Percentiles rank a stretch among this genome's conserved stretches.
Evolutionary conservation across 1,140 invertebrate species (phyloP).

Genomic region (Caenorhabditis briggsae): DNA sequence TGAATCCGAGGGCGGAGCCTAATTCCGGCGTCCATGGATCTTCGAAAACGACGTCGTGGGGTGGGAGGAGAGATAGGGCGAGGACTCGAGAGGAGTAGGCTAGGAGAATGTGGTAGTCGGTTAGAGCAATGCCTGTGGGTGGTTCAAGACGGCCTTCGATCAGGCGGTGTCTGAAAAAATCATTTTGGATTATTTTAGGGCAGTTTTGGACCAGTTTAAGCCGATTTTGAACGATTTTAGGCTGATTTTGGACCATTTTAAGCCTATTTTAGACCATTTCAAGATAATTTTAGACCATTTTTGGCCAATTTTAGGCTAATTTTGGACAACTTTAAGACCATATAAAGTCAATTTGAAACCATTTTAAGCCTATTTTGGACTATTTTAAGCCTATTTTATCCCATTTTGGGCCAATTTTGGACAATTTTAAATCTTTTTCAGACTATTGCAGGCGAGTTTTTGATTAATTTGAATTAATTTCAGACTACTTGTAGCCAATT

Average conservation of each 20-base stretch:
- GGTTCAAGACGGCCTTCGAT: constrained; percentile 65
- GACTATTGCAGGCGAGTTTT: too few relatives aligned
- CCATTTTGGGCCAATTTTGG: too few relatives aligned
- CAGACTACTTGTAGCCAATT: too few relatives aligned
- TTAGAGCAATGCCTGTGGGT: constrained; percentile 62
- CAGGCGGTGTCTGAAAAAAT: constrained; percentile 62
- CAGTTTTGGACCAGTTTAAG: background rate
- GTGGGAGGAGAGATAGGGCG: constrained; percentile 63
- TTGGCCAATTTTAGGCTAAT: background rate
- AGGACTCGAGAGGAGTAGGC: constrained; percentile 59
- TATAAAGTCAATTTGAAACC: background rate
- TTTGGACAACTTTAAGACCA: background rate
- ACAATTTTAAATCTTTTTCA: too few relatives aligned
- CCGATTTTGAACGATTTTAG: background rate
- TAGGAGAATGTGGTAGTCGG: constrained; percentile 66
- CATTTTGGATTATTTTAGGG: background rate
- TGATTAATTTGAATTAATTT: too few relatives aligned
- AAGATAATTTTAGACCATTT: background rate
- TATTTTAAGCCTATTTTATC: too few relatives aligned
- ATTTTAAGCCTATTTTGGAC: background rate
- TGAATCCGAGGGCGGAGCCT: constrained; percentile 53
- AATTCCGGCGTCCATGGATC: constrained; percentile 55
- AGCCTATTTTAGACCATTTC: background rate
- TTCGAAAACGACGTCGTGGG: constrained; percentile 64
- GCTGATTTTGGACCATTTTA: background rate